These are phyloP conservation scores for Lithophane socia DNA, from an alignment of 2,888 invertebrate species.

Conservation along the genomic window DNA sequence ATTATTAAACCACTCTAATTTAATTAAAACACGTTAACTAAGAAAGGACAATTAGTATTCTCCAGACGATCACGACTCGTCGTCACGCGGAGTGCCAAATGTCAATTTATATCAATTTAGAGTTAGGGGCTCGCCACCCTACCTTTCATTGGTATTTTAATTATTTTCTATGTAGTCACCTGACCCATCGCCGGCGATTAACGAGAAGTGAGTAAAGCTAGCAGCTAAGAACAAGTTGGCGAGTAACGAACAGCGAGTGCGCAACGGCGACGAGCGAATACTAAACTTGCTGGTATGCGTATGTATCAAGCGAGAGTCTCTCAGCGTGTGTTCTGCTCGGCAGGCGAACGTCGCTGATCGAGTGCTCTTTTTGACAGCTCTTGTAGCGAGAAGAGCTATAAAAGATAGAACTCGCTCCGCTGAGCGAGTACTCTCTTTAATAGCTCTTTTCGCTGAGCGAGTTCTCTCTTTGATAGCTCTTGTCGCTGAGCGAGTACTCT, in stretches of 20 bases:
- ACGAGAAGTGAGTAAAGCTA: not conserved
- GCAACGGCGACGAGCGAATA: not conserved
- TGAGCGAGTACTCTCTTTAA: too few species aligned
- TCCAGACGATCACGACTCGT: not conserved
- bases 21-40: conserved; percentile 50
- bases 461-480: too few species aligned
- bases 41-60: conserved; percentile 36
- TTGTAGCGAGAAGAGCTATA: too few species aligned
- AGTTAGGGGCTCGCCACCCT: conserved; percentile 3
- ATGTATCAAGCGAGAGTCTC: not conserved
- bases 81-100: conserved; percentile 36
- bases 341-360: too few species aligned
- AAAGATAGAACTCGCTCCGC: too few species aligned
- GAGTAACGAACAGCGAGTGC: not conserved
- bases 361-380: too few species aligned
- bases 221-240: not conserved
- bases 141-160: conserved; percentile 18
- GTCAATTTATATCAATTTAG: conserved; percentile 54
- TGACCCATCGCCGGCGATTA: not conserved
- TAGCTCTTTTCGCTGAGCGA: too few species aligned
- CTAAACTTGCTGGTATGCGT: not conserved
- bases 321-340: not conserved
- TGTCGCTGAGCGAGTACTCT: too few species aligned
- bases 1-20: conserved; percentile 36
- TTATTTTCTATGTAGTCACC: conserved; percentile 10